Evolutionary conservation across 2,888 invertebrate species (phyloP).

Genomic region (Epinotia demarniana): DNA sequence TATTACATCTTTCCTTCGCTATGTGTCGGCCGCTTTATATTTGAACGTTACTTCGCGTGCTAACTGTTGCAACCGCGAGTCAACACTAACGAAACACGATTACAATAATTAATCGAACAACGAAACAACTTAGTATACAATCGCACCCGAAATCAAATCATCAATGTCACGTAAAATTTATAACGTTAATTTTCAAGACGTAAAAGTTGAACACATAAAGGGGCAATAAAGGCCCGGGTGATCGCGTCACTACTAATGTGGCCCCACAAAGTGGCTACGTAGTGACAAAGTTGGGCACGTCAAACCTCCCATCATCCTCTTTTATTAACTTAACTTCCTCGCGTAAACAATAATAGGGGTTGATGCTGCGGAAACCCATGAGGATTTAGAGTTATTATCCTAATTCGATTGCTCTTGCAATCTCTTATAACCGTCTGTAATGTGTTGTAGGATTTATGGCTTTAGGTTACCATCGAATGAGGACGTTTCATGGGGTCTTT

Average conservation of each 20-base stretch:
- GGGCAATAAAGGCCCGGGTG: conserved; percentile 34
- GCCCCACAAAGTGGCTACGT: conserved; percentile 28
- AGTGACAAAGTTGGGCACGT: conserved; percentile 41
- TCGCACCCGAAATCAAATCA: conserved; percentile 32
- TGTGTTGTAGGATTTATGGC: conserved; percentile 15
- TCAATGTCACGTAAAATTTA: conserved; percentile 40
- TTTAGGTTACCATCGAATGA: conserved; percentile 10
- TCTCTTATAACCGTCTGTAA: conserved; percentile 17
- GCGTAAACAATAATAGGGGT: conserved; percentile 42
- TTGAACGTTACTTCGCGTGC: conserved; percentile 23
- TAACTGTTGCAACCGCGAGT: background rate
- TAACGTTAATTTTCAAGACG: conserved; percentile 33
- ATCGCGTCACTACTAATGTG: conserved; percentile 37
- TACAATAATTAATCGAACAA: conserved; percentile 38
- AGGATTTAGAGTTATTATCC: conserved; percentile 35
- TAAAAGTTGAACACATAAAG: conserved; percentile 37
- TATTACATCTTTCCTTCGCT: background rate
- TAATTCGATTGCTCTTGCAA: conserved; percentile 32
- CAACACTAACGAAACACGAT: conserved; percentile 28
- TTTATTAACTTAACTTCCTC: conserved; percentile 44
- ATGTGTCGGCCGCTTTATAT: background rate
- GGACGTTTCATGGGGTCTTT: background rate
- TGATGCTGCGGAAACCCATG: conserved; percentile 30
- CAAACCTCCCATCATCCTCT: conserved; percentile 43
- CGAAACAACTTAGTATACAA: conserved; percentile 27